Evolutionary conservation across 2,113 vertebrate species (phyloP), one percentile per base, ranked within the genome.

Genomic region (Rhea pennata): DNA sequence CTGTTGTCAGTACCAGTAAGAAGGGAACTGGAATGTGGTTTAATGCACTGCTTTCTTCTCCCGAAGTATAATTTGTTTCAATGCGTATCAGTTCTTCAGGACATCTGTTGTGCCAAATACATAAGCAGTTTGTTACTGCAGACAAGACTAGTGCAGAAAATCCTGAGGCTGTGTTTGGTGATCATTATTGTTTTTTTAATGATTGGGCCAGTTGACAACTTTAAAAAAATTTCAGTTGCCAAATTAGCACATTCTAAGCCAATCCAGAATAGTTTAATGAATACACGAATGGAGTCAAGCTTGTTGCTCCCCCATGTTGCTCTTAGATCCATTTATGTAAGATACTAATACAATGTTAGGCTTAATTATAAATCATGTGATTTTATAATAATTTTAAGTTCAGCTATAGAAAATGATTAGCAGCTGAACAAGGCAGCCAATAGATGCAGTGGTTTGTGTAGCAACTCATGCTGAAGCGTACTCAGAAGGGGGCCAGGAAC

Each of bases 61-160:
- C 58, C 27, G 58, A 86, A 86, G 58, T 59, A 14, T 9, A 12
- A 79, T 82, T 92, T 90, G 75, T 95, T 92, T 89, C 73, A 79
- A 12, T 44, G 56, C 0, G 1, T 64, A 42, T 79, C 81, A 82
- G 27, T 67, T 79, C 71, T 91, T 80, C 91, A 83, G 50, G 59
- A 76, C 44, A 50, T n/a, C 78, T 76, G 74, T 85, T 93, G 48
- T 92, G 84, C 87, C 72, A 66, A 94, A 65, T 46, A 90, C 72
- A 77, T 85, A 91, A 83, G 54, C 51, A 42, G 53, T 85, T 76
- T 79, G 40, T 62, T 85, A 59, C n/a, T 66, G 15, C 21, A 79
- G 62, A 83, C 33, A 39, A 75, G 81, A 67, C 8, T 0, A 1
- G 70, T 78, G n/a, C 72, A 93, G 70, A 48, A 89, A 93, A 84